Evolutionary conservation across 2,113 vertebrate species (phyloP).

Genomic region (Notarius lentiginosus): DNA sequence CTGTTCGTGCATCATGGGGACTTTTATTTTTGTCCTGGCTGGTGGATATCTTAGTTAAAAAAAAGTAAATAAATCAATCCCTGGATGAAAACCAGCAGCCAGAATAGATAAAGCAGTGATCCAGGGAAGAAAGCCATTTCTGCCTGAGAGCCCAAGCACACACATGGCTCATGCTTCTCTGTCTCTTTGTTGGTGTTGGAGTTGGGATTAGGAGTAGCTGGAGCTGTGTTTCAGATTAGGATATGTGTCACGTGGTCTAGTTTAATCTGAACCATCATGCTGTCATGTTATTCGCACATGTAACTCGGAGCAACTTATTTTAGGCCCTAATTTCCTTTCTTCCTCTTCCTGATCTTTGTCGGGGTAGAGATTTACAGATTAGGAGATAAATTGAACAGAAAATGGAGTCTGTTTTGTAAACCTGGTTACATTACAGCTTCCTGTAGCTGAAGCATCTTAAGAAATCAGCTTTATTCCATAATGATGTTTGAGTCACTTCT

Average conservation of each 20-base stretch:
- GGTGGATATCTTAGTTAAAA: conserved; percentile 36
- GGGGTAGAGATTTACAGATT: conserved; percentile 55
- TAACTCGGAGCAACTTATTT: conserved; percentile 56
- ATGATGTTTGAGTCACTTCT: conserved; percentile 6
- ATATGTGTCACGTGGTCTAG: conserved; percentile 22
- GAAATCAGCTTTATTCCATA: conserved; percentile 1
- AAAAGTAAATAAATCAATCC: neutral
- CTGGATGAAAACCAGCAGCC: conserved; percentile 30
- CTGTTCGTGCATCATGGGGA: neutral
- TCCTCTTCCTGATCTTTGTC: conserved; percentile 30
- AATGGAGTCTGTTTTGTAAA: conserved; percentile 45
- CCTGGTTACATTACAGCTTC: conserved; percentile 17
- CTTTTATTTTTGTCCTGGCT: conserved; percentile 42
- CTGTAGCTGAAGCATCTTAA: conserved; percentile 21
- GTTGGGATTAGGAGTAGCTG: neutral
- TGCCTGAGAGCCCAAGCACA: conserved; percentile 30
- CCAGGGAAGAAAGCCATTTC: conserved; percentile 28
- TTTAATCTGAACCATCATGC: conserved; percentile 40
- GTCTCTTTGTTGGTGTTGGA: conserved; percentile 9
- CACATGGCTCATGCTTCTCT: conserved; percentile 12
- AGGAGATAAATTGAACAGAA: conserved; percentile 50
- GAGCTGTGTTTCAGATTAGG: conserved; percentile 26
- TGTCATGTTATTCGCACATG: neutral
- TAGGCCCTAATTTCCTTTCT: conserved; percentile 54
- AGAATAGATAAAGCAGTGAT: conserved; percentile 30